phyloP scores from a whole-genome alignment of 2,797 vertebrate species.

The Darevskia mixta region DNA sequence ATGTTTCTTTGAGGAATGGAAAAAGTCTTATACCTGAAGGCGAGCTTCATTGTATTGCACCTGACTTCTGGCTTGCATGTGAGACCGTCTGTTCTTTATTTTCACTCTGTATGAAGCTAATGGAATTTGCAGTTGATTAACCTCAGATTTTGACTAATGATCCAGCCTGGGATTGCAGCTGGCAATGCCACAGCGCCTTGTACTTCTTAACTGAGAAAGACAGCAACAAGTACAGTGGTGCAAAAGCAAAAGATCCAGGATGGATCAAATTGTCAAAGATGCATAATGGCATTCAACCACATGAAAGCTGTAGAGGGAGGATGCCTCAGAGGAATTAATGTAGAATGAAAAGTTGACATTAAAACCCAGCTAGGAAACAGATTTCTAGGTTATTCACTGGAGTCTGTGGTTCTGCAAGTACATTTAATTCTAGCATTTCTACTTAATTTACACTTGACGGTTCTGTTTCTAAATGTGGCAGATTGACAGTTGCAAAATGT shows the following conservation, averaged over 20 bases:
- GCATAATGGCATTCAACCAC: conserved; percentile 16
- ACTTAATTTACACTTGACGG: background rate
- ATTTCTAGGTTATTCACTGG: conserved; percentile 25
- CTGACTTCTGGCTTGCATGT: conserved; percentile 74
- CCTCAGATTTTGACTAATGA: conserved; percentile 82
- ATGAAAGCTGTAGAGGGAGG: background rate
- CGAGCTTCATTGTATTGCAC: conserved; percentile 71
- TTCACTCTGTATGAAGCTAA: conserved; percentile 83
- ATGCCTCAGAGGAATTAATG: background rate
- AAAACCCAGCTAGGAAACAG: background rate
- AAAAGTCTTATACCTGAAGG: conserved; percentile 71
- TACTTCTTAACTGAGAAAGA: conserved; percentile 77
- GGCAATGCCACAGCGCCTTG: conserved; percentile 72
- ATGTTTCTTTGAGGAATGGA: conserved; percentile 47
- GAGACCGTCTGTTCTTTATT: conserved; percentile 80
- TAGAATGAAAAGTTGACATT: background rate
- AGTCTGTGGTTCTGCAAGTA: conserved; percentile 19
- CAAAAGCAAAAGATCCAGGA: conserved; percentile 36
- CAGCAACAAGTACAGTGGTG: conserved; percentile 76
- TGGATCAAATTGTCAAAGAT: conserved; percentile 19
- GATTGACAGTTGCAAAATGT: conserved; percentile 9
- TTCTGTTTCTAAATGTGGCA: conserved; percentile 33
- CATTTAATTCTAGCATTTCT: conserved; percentile 18
- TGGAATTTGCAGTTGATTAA: conserved; percentile 86
- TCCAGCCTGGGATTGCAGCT: conserved; percentile 78